Percentiles rank a stretch among this genome's conserved stretches.
These are phyloP conservation scores for Patella pellucida DNA, from an alignment of 2,888 invertebrate genomes.

Conservation along the genomic window DNA sequence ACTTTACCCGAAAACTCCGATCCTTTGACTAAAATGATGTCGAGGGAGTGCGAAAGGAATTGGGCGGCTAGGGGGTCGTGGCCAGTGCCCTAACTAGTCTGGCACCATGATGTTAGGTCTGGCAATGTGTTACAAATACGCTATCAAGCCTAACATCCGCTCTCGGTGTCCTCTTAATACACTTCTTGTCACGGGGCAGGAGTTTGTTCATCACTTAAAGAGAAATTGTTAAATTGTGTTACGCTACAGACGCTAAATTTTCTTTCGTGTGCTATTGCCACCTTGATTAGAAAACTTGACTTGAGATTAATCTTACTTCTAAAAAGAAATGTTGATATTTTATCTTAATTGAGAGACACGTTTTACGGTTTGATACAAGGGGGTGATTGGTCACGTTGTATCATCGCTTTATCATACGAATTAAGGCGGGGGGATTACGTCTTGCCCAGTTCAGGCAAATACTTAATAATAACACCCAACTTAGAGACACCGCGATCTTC, in stretches of 20 bases:
- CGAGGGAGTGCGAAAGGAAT: not conserved
- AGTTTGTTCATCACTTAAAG: not conserved
- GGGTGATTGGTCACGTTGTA: no score
- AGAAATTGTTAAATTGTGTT: slow-evolving; percentile 12
- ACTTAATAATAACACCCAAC: no score
- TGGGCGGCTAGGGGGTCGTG: slow-evolving; percentile 4
- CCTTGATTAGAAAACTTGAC: slow-evolving; percentile 6
- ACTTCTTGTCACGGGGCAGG: not conserved
- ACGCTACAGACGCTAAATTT: not conserved
- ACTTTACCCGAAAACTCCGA: not conserved
- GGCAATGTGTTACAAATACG: not conserved
- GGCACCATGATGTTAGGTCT: slow-evolving; percentile 4
- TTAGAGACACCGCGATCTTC: no score
- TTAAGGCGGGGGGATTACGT: no score
- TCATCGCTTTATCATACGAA: no score
- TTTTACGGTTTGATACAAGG: not conserved
- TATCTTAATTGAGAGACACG: not conserved
- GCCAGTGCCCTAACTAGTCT: not conserved
- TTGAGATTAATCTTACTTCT: slow-evolving; percentile 1
- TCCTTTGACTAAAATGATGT: not conserved
- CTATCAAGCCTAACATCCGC: not conserved
- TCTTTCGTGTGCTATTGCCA: not conserved
- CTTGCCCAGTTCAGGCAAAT: no score
- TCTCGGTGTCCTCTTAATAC: not conserved
- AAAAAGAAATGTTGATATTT: slow-evolving; percentile 6